Percentiles rank a stretch among this genome's conserved stretches.
These are phyloP conservation scores for Callocephalon fimbriatum DNA, from an alignment of 2,113 vertebrate genomes.

Conservation along the genomic window DNA sequence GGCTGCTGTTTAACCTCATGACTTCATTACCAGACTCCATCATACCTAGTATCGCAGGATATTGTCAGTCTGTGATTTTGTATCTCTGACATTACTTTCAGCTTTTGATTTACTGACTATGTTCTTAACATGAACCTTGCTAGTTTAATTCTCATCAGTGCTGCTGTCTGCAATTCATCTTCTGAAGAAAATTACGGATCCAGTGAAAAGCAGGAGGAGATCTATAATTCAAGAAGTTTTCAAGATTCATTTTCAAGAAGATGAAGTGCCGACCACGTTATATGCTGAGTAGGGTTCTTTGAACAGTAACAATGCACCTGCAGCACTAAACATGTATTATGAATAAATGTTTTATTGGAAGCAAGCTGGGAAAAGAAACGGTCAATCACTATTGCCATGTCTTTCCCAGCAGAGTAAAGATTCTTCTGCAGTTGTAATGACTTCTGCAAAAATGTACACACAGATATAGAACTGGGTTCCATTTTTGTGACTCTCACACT, in stretches of 20 bases:
- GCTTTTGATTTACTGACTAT: constrained; percentile 64
- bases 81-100: not conserved
- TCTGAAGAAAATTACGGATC: constrained; percentile 61
- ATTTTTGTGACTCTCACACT: not conserved
- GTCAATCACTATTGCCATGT: not conserved
- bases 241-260: constrained; percentile 69
- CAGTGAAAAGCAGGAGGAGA: constrained; percentile 58
- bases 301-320: constrained; percentile 74
- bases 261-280: constrained; percentile 42
- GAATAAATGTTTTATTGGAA: constrained; percentile 57
- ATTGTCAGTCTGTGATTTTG: not conserved
- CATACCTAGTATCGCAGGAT: not conserved
- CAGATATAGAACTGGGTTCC: not conserved
- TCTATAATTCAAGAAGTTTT: constrained; percentile 73
- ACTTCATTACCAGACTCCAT: constrained; percentile 3
- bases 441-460: not conserved
- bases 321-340: constrained; percentile 66
- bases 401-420: constrained; percentile 25
- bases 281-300: constrained; percentile 64
- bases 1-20: not conserved
- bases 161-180: constrained; percentile 37
- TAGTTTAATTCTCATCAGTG: constrained; percentile 68
- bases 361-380: not conserved
- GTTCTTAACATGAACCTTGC: constrained; percentile 68
- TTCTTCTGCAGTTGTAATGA: not conserved